Conservation (phyloP, 2,888 invertebrate species). For the Sericinus montela region DNA sequence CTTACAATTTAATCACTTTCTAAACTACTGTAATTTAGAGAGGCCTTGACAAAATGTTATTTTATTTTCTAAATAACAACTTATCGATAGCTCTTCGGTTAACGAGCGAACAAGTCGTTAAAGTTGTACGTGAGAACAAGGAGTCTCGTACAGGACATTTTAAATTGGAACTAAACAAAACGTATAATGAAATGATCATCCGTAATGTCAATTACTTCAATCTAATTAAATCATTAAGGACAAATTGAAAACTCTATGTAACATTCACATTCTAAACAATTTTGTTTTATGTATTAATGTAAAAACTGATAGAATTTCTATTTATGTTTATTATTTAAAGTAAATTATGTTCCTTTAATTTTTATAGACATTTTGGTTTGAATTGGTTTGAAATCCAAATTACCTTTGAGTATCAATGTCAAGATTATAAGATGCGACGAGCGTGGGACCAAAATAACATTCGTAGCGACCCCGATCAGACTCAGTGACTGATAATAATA, state of each 20-base stretch:
- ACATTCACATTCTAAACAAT: too few relatives aligned
- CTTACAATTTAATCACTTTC: neutral
- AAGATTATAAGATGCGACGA: constrained; percentile 78
- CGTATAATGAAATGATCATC: neutral
- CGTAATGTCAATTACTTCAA: too few relatives aligned
- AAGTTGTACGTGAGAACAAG: constrained; percentile 19
- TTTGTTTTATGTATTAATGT: too few relatives aligned
- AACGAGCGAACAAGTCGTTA: constrained; percentile 19
- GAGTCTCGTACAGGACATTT: constrained; percentile 15
- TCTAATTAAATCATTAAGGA: too few relatives aligned
- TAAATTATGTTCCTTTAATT: too few relatives aligned
- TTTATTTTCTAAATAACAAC: constrained; percentile 6
- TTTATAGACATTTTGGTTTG: neutral
- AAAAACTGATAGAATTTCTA: too few relatives aligned
- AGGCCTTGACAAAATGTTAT: neutral
- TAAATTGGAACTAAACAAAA: constrained; percentile 13
- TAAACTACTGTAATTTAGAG: too few relatives aligned
- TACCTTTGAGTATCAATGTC: constrained; percentile 80
- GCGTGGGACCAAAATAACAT: constrained; percentile 77
- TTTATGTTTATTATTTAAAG: too few relatives aligned
- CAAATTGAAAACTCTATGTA: too few relatives aligned
- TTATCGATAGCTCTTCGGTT: constrained; percentile 13
- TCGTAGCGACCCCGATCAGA: constrained; percentile 80
- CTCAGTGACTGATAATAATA: constrained; percentile 79
- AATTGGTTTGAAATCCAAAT: constrained; percentile 3